phyloP scores from a whole-genome alignment of 2,797 vertebrate genomes.

The Microctenopoma lineatum region DNA sequence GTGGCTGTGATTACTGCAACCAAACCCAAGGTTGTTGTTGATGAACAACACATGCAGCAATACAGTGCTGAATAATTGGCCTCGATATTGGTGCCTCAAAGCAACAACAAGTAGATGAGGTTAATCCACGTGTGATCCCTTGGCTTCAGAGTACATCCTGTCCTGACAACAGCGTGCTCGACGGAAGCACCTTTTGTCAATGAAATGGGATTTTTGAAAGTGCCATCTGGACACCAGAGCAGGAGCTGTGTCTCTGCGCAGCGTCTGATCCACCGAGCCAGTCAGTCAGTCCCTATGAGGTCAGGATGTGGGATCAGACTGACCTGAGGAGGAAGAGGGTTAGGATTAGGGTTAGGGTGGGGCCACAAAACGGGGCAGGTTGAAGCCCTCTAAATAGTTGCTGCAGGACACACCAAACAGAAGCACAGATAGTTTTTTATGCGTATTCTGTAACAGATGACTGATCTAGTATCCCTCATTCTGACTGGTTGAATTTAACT shows the following conservation, averaged over 20 bases:
- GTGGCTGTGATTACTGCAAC: neutral
- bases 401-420: neutral
- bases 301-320: slow-evolving; percentile 38
- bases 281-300: slow-evolving; percentile 1
- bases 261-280: slow-evolving; percentile 33
- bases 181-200: slow-evolving; percentile 73
- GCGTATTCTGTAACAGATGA: neutral
- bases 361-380: neutral
- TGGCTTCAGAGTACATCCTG: slow-evolving; percentile 59
- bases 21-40: neutral
- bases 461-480: neutral
- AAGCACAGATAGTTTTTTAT: neutral
- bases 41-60: neutral
- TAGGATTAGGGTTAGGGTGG: too few relatives aligned
- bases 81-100: slow-evolving; percentile 11
- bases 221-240: slow-evolving; percentile 68
- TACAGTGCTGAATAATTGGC: neutral
- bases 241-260: slow-evolving; percentile 2
- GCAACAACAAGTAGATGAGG: slow-evolving; percentile 45
- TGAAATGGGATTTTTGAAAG: slow-evolving; percentile 72
- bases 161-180: slow-evolving; percentile 34
- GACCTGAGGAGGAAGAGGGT: slow-evolving; percentile 13
- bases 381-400: neutral
- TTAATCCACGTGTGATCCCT: slow-evolving; percentile 61
- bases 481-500: neutral